Conservation (phyloP, 2,888 invertebrate genomes). For the Camptogramma bilineatum region DNA sequence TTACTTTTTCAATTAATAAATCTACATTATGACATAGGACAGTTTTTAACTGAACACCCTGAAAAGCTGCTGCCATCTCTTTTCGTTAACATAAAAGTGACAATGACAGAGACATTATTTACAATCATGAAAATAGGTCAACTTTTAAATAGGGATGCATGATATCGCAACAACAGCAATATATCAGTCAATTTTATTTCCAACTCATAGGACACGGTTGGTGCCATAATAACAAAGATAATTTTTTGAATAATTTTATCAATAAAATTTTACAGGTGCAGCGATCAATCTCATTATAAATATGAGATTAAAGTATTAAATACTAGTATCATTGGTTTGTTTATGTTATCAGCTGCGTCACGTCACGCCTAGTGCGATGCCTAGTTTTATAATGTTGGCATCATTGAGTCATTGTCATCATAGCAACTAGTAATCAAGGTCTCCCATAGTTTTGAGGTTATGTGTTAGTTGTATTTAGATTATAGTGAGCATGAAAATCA, state of each 20-base stretch:
- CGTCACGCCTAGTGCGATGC: constrained; percentile 5
- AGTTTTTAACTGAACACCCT: too few species aligned
- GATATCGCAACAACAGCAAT: too few species aligned
- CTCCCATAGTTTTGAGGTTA: constrained; percentile 15
- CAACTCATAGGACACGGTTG: too few species aligned
- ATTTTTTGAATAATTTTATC: too few species aligned
- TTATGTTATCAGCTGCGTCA: constrained; percentile 9
- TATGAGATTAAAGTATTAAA: background rate
- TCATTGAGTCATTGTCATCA: constrained; percentile 22
- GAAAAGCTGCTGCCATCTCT: background rate
- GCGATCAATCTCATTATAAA: background rate
- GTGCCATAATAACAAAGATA: too few species aligned
- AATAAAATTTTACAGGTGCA: background rate
- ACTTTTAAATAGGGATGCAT: too few species aligned
- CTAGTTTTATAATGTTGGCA: constrained; percentile 27
- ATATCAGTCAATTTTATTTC: too few species aligned
- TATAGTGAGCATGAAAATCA: background rate
- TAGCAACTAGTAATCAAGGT: constrained; percentile 8
- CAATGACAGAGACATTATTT: background rate
- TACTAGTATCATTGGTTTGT: background rate
- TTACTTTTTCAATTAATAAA: background rate
- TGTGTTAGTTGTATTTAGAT: constrained; percentile 4
- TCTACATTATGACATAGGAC: too few species aligned
- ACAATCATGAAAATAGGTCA: too few species aligned
- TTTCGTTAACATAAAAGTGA: background rate